phyloP scores from a whole-genome alignment of 2,888 invertebrate genomes.

The Polymixis lichenea region DNA sequence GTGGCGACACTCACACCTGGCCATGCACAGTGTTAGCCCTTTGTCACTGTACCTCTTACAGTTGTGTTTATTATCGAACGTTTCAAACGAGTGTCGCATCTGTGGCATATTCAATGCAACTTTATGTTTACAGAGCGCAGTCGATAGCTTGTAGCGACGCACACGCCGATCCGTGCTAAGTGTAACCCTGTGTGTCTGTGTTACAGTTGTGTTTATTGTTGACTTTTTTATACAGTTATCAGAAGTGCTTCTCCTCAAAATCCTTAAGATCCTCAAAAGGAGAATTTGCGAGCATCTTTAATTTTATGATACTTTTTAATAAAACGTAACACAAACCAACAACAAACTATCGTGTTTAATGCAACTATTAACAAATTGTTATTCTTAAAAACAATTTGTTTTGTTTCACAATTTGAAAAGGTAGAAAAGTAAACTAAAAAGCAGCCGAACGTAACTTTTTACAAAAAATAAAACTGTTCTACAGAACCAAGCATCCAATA shows the following conservation, averaged over 20 bases:
- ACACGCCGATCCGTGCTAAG: constrained; percentile 68
- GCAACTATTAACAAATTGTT: no score
- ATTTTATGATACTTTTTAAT: neutral
- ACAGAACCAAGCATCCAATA: neutral
- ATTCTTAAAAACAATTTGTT: neutral
- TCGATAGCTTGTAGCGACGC: constrained; percentile 66
- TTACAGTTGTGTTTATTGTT: constrained; percentile 46
- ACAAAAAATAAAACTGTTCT: neutral
- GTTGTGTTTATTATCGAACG: constrained; percentile 12
- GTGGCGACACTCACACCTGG: constrained; percentile 62
- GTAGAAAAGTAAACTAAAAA: neutral
- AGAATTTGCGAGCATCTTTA: neutral
- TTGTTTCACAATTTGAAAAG: no score
- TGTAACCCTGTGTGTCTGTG: constrained; percentile 76
- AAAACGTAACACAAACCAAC: neutral
- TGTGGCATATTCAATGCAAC: constrained; percentile 61
- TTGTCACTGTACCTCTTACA: constrained; percentile 72
- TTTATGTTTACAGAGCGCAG: constrained; percentile 67
- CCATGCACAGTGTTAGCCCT: constrained; percentile 75
- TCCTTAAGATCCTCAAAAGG: neutral
- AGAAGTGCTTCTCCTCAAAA: neutral
- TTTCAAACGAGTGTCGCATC: constrained; percentile 45
- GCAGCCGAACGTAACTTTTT: neutral
- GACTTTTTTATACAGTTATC: neutral
- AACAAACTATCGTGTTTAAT: neutral